Evolutionary conservation across 35 echinoderm and acorn worm species (phyloP), one percentile per base, ranked within the genome.

Genomic region (Heliocidaris erythrogramma): DNA sequence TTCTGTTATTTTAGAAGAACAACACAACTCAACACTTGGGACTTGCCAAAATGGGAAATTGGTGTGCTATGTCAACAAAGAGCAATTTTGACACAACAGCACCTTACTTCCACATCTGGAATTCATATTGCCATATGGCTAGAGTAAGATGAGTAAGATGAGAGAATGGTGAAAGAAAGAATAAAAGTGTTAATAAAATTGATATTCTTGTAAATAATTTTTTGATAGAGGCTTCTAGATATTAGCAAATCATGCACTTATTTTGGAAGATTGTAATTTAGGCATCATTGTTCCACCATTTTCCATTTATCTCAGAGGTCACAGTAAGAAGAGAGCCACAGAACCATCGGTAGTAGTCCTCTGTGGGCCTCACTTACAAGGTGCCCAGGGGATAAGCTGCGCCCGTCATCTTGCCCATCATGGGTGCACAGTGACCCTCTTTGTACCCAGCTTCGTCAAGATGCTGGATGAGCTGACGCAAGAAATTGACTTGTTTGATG

Each of bases 341-440:
- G 87, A 89, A 13, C 97, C 98, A 9, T 96, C 96, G 0, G 92
- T 99, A 7, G 95, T 99, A 24, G 93, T 99, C 71, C 85, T 99
- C 4, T 96, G 97, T 96, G 98, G 98, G 32, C 96, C 98, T 47
- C 98, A 99, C 93, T 85, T 96, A 12, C 96, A 99, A 59, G 98
- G 98, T 48, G 98, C 98, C 30, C 98, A 99, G 84, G 98, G 98
- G 50, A 94, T 97, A 7, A 96, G 96, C 94, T 99, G 98, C 86
- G 98, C 95, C 92, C 94, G 98, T 60, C 95, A 97, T 56, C 91
- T 99, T 49, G 95, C 97, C 71, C 94, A 97, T 59, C 98, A 97
- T 69, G 86, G 94, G 50, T 94, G 94, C 27, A 88, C 86, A 6
- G 98, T 99, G 59, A 99, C 94, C 31, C 61, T 99, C 9, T 97